Conservation (phyloP, 2,797 vertebrate species). For the Sebastes variabilis region DNA sequence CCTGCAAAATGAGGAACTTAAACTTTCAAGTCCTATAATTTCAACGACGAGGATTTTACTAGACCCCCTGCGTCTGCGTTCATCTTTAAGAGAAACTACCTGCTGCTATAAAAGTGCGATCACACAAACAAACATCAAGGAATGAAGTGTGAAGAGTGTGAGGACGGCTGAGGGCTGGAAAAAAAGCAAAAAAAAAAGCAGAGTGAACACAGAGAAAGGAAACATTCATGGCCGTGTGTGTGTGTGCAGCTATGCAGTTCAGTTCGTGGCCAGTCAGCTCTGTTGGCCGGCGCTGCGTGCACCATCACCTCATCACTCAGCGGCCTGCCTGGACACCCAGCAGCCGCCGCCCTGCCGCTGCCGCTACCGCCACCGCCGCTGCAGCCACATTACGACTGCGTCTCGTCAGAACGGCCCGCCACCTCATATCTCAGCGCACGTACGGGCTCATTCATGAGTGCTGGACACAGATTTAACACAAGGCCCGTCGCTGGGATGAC, state of each 20-base stretch:
- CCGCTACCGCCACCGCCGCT: neutral
- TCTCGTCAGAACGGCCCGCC: slow-evolving; percentile 41
- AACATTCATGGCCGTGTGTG: slow-evolving; percentile 55
- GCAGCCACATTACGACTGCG: slow-evolving; percentile 36
- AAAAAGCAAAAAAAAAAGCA: neutral
- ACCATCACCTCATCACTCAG: slow-evolving; percentile 78
- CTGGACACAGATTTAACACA: slow-evolving; percentile 72
- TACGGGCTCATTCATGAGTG: slow-evolving; percentile 57
- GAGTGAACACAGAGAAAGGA: slow-evolving; percentile 48
- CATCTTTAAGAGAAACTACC: neutral
- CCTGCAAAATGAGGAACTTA: neutral
- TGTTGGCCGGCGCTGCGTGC: slow-evolving; percentile 41
- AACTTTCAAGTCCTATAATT: neutral
- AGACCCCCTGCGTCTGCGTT: neutral
- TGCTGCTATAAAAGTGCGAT: neutral
- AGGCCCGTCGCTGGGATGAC: slow-evolving; percentile 38
- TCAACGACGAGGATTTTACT: rapidly evolving
- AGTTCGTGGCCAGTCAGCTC: slow-evolving; percentile 34
- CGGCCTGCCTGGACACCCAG: slow-evolving; percentile 42
- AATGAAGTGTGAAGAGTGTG: slow-evolving; percentile 19
- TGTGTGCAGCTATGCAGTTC: slow-evolving; percentile 40
- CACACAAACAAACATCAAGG: slow-evolving; percentile 30
- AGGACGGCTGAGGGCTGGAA: slow-evolving; percentile 30
- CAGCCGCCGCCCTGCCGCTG: slow-evolving; percentile 8
- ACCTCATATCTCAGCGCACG: slow-evolving; percentile 66